These are phyloP conservation scores for Ochlodes sylvanus DNA, from an alignment of 2,888 invertebrate genomes.

Conservation along the genomic window DNA sequence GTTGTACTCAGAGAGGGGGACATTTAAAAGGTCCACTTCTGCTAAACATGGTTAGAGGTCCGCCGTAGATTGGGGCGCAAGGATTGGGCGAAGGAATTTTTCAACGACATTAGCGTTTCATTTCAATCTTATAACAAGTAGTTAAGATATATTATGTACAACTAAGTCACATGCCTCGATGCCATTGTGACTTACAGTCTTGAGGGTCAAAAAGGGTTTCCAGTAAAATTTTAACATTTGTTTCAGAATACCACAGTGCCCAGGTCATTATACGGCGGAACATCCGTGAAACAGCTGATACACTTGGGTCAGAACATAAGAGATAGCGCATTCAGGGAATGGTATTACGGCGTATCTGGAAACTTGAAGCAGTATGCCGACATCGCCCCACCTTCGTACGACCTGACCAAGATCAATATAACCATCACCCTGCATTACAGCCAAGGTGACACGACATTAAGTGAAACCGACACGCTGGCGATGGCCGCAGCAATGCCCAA, in stretches of 20 bases:
- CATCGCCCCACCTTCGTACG: conserved; percentile 41
- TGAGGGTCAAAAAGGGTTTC: no score
- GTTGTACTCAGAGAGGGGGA: no score
- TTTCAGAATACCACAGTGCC: background rate
- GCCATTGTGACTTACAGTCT: no score
- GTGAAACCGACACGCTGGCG: conserved; percentile 45
- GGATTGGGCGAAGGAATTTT: no score
- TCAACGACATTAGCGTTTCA: no score
- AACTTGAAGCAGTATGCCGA: conserved; percentile 46
- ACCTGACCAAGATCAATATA: conserved; percentile 44
- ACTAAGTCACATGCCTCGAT: no score
- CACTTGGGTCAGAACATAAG: conserved; percentile 51
- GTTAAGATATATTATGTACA: no score
- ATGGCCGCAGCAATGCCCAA: conserved; percentile 47
- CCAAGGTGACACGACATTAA: conserved; percentile 45
- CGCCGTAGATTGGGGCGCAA: no score
- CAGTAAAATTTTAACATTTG: no score
- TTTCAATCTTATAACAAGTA: no score
- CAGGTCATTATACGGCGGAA: conserved; percentile 42
- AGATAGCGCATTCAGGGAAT: conserved; percentile 46
- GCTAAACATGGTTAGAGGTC: no score
- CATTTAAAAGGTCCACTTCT: no score
- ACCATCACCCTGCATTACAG: conserved; percentile 47
- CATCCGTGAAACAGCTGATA: conserved; percentile 49
- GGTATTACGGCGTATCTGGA: conserved; percentile 41